Evolutionary conservation across 2,888 invertebrate genomes (phyloP).

Genomic region (Tridacna gigas): DNA sequence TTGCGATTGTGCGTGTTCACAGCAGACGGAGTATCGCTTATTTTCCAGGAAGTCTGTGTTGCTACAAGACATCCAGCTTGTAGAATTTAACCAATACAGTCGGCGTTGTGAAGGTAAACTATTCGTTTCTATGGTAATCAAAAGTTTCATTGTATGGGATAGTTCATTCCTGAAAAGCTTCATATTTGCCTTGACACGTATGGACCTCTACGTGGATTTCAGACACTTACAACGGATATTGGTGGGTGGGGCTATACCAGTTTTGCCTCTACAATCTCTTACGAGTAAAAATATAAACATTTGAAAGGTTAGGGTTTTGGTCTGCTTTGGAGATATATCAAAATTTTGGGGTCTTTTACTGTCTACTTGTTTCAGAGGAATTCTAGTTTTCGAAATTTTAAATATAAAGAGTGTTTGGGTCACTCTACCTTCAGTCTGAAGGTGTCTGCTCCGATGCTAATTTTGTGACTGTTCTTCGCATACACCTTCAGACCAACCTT

Average conservation of each 20-base stretch:
- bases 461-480: too few species aligned
- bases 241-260: not conserved
- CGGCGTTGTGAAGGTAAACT: slow-evolving; percentile 25
- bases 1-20: slow-evolving; percentile 8
- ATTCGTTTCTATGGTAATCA: slow-evolving; percentile 13
- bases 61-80: not conserved
- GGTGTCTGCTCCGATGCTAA: too few species aligned
- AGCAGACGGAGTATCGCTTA: not conserved
- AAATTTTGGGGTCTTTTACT: too few species aligned
- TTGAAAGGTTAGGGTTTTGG: too few species aligned
- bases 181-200: not conserved
- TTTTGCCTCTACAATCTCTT: too few species aligned
- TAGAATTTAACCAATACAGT: slow-evolving; percentile 10
- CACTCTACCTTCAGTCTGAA: too few species aligned
- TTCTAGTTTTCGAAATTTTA: too few species aligned
- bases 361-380: too few species aligned
- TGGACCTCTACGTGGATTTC: not conserved
- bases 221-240: not conserved
- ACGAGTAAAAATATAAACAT: too few species aligned
- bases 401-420: too few species aligned
- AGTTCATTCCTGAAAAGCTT: not conserved
- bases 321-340: too few species aligned
- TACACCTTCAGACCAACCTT: too few species aligned
- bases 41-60: slow-evolving; percentile 16
- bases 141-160: not conserved